phyloP scores from a whole-genome alignment of 2,797 vertebrate species.

The Scolopax rusticola region DNA sequence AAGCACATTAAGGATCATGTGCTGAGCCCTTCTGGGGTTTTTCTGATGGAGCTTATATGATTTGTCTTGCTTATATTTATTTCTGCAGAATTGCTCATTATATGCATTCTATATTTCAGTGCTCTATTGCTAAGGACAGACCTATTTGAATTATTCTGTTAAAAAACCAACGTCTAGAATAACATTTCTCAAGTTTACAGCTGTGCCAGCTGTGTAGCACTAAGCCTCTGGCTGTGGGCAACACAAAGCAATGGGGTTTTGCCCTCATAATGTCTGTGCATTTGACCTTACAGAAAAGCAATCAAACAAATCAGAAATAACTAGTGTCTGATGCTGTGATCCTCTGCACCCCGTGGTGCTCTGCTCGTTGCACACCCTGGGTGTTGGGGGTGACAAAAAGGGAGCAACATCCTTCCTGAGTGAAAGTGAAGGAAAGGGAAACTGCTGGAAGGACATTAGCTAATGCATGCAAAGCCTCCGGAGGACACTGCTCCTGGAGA shows the following conservation, averaged over 20 bases:
- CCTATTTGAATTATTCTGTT: background rate
- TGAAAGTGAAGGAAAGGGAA: background rate
- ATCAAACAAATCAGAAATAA: background rate
- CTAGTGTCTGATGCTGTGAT: background rate
- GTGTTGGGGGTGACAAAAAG: background rate
- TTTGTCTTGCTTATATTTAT: slow-evolving; percentile 52
- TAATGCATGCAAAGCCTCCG: background rate
- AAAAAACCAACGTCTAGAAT: background rate
- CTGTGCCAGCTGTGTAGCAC: accelerated
- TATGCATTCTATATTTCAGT: background rate
- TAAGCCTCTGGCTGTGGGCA: background rate
- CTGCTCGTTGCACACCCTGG: background rate
- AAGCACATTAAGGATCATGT: slow-evolving; percentile 78
- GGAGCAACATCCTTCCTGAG: background rate
- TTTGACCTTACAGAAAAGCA: slow-evolving; percentile 14
- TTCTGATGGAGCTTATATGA: slow-evolving; percentile 39
- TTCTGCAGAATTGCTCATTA: slow-evolving; percentile 3
- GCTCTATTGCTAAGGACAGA: background rate
- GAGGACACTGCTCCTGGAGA: background rate
- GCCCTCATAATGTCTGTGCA: background rate
- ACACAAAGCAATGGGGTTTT: background rate
- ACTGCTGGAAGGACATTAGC: background rate
- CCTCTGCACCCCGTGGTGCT: background rate
- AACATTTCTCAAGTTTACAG: slow-evolving; percentile 1
- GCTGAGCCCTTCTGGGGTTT: slow-evolving; percentile 67